A percentile compares a stretch with the other conserved stretches of the same genome.
These are phyloP conservation scores for Gryon sp. DNA, from an alignment of 1,140 invertebrate genomes.

Conservation along the genomic window DNA sequence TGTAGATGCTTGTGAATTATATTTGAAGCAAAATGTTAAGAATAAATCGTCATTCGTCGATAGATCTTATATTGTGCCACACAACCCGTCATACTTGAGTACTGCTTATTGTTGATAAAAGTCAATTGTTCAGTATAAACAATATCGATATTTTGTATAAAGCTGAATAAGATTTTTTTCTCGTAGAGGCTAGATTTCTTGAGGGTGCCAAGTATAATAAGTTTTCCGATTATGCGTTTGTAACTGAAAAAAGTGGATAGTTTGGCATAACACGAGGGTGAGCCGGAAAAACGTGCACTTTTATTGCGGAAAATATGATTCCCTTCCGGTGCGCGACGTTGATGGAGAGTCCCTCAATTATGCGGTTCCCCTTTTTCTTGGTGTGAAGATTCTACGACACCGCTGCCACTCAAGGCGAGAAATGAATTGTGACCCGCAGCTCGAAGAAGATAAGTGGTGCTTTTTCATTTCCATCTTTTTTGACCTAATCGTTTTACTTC, in stretches of 20 bases:
- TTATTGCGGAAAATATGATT: constrained; percentile 73
- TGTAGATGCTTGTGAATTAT: no score
- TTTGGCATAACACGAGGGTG: constrained; percentile 4
- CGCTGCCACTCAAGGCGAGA: constrained; percentile 28
- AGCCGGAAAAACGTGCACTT: constrained; percentile 55
- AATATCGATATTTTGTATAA: not conserved
- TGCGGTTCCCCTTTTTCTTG: constrained; percentile 61
- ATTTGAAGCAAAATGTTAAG: constrained; percentile 44
- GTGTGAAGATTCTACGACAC: constrained; percentile 43
- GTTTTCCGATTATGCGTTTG: constrained; percentile 45
- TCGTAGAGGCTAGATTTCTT: constrained; percentile 20
- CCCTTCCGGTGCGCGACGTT: constrained; percentile 72
- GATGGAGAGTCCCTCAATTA: constrained; percentile 74
- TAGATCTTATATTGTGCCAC: constrained; percentile 47
- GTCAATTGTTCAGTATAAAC: no score
- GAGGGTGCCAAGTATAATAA: constrained; percentile 50
- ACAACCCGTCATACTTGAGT: no score
- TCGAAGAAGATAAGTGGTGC: constrained; percentile 55
- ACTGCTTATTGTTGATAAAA: no score
- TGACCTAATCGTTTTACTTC: constrained; percentile 42
- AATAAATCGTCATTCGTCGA: constrained; percentile 60
- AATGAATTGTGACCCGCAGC: constrained; percentile 53
- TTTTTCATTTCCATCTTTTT: constrained; percentile 49
- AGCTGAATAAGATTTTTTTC: not conserved
- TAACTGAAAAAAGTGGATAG: constrained; percentile 33